A percentile compares a stretch with the other conserved stretches of the same genome.
Evolutionary conservation across 2,797 vertebrate genomes (phyloP).

Genomic region (Acipenser oxyrinchus): DNA sequence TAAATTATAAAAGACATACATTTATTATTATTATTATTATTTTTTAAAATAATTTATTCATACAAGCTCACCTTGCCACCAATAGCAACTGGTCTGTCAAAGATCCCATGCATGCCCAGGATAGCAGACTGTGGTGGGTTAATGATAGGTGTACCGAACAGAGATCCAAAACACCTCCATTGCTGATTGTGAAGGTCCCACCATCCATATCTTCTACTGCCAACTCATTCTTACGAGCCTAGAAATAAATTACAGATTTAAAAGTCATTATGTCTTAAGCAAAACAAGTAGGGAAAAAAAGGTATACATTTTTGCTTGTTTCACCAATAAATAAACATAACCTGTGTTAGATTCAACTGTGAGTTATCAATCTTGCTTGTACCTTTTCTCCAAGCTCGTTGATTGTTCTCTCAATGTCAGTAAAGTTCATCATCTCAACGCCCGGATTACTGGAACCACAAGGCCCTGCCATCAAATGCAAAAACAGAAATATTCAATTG

Average conservation of each 20-base stretch:
- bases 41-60: too few relatives aligned
- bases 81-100: conserved; percentile 87
- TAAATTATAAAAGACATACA: too few relatives aligned
- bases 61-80: conserved; percentile 76
- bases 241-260: conserved; percentile 11
- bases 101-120: conserved; percentile 94
- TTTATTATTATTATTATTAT: too few relatives aligned
- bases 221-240: conserved; percentile 95
- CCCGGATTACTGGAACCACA: conserved; percentile 92
- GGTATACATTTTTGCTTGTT: conserved; percentile 20
- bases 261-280: conserved; percentile 8
- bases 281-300: conserved; percentile 10
- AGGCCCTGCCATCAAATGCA: conserved; percentile 66
- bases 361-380: conserved; percentile 9
- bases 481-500: not conserved
- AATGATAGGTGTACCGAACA: conserved; percentile 96
- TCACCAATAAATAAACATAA: conserved; percentile 11
- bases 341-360: too few relatives aligned
- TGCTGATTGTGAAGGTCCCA: conserved; percentile 96
- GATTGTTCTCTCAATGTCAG: conserved; percentile 89
- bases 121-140: conserved; percentile 97
- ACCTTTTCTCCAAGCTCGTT: conserved; percentile 92
- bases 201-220: conserved; percentile 98
- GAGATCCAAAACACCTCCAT: conserved; percentile 91
- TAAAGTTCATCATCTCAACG: conserved; percentile 90